Evolutionary conservation across 2,888 invertebrate species (phyloP), one percentile per base, ranked within the genome.

Genomic region (Melieria omissa): DNA sequence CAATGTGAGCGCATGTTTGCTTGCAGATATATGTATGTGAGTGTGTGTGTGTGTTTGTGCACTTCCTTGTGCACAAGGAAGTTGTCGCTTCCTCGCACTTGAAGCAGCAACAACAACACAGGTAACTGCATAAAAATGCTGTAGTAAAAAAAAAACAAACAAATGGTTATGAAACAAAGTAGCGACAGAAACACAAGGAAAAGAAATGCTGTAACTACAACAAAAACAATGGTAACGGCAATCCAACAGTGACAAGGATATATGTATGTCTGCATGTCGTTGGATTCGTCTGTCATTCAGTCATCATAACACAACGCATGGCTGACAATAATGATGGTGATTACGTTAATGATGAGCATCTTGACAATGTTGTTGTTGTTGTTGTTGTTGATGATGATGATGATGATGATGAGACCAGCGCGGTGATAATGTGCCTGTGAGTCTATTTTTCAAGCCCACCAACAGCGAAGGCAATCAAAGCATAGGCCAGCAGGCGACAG

Each of bases 21-120:
- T 62, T 5, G 41, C 16, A 54, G 14, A 46, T 46, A 14, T 44
- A n/a, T 65, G 45, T 44, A 3, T n/a, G 8, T 29, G 4, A 42
- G 16, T 52, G 12, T n/a, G 42, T 42, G 60, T n/a, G 42, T 49
- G 66, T 66, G 42, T 49, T 58, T 66, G 41, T 7, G 16, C 12
- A 60, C 8, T 10, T 60, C 42, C 12, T 67, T 67, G 52, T 60
- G 14, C 46, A 55, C 52, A 63, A 70, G 63, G 54, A 70, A 57
- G 70, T 16, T 57, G 63, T 63, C 62, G 70, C 54, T 62, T 63
- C 63, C 63, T 63, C 63, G 63, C 70, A 62, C 63, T 70, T 64
- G 47, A 62, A 62, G 55, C 14, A 29, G 47, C 57, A 45, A 70
- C 45, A 52, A 55, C 12, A 52, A 65, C n/a, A 47, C 29, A 29